A percentile compares a stretch with the other conserved stretches of the same genome.
Conservation (phyloP, 92 coral and sea anemone species). For the Montipora capitata region DNA sequence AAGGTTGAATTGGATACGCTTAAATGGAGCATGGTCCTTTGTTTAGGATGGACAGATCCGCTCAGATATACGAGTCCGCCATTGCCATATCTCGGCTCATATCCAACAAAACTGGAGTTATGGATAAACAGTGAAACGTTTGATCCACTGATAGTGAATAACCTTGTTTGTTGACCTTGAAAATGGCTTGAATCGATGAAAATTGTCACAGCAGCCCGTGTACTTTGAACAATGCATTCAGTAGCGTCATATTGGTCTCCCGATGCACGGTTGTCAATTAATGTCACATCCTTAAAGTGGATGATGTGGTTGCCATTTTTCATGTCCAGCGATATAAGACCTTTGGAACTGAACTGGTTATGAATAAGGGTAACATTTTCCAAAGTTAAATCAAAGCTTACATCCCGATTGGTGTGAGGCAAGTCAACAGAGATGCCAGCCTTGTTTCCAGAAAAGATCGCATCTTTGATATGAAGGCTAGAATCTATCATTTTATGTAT, state of each 20-base stretch:
- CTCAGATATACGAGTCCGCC: constrained; percentile 7
- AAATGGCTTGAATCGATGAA: not conserved
- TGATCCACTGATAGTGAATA: not conserved
- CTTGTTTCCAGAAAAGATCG: constrained; percentile 2
- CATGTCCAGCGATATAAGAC: not conserved
- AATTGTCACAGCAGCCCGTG: not conserved
- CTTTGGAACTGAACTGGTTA: not conserved
- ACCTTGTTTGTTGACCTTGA: not conserved
- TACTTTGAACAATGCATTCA: constrained; percentile 8
- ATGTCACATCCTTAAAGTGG: constrained; percentile 3
- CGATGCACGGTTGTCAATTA: not conserved
- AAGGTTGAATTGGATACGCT: not conserved
- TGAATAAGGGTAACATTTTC: constrained; percentile 5
- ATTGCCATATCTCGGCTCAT: not conserved
- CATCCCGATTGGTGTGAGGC: not conserved
- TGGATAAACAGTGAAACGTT: constrained; percentile 4
- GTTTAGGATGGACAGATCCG: not conserved
- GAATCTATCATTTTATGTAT: not conserved
- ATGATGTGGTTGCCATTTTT: not conserved
- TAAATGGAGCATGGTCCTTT: not conserved
- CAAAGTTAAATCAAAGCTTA: not conserved
- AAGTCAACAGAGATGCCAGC: not conserved
- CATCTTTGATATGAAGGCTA: not conserved
- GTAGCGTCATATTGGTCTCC: not conserved
- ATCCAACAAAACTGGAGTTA: constrained; percentile 12